Evolutionary conservation across 2,888 invertebrate genomes (phyloP), one percentile per base, ranked within the genome.

Genomic region (Machimus atricapillus): DNA sequence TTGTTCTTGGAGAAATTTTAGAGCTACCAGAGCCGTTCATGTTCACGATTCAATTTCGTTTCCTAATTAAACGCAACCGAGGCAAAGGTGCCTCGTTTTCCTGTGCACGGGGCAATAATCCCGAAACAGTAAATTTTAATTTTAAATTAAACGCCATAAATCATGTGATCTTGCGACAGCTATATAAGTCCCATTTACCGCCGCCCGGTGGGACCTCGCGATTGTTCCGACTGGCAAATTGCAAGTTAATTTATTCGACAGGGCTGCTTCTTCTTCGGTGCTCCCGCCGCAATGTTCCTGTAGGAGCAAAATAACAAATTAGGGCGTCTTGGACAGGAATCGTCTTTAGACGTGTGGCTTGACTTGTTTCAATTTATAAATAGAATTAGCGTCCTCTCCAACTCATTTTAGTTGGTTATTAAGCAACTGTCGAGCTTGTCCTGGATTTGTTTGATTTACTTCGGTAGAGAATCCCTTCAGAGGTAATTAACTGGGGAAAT

Each of bases 61-160:
- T 43, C 37, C 82, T 82, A 82, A 82, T 82, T 82, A 82, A 82
- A 34, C 82, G 82, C 52, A 82, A 58, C 58, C 58, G 58, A 82
- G 34, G 58, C 58, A 58, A 46, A 82, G 82, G 82, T 82, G 34
- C 58, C 6, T 9, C 31, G 56, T 31, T n/a, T n/a, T 12, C n/a
- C 14, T 16, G 82, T 82, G 52, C n/a, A 23, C 34, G 12, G 82
- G 82, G 82, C 82, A 82, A 82, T 82, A 52, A 82, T 82, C 82
- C 27, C 82, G 37, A 82, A 82, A 82, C 82, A 82, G 58, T 82
- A 82, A 82, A 82, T 82, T 82, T 82, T 82, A 82, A 82, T 82
- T 56, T 58, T 82, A 82, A 82, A 82, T 82, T 82, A 82, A 82
- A 82, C 31, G 58, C 34, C 9, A 82, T 82, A 82, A 82, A 82